Evolutionary conservation across 2,888 invertebrate genomes (phyloP).

Genomic region (Gandaritis pyraliata): DNA sequence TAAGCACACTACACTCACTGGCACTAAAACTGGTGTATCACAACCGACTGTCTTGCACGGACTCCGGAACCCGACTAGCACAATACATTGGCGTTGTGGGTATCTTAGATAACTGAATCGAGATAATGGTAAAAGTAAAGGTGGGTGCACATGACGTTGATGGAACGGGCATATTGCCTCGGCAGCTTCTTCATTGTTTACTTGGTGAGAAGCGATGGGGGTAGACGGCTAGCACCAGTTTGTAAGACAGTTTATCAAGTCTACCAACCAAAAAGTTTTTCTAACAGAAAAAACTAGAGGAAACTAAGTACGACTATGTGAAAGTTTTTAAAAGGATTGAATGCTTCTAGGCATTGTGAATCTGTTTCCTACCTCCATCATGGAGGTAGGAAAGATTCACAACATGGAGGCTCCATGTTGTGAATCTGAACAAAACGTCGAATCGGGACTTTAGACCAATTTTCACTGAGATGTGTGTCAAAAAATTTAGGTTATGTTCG

Average conservation of each 20-base stretch:
- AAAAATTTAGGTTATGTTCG: no score
- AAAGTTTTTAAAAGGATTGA: no score
- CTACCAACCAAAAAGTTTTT: no score
- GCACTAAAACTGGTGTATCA: conserved; percentile 44
- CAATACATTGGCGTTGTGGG: conserved; percentile 55
- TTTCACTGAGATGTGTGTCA: no score
- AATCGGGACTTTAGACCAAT: no score
- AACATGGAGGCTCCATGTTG: no score
- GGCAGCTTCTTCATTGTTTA: conserved; percentile 12
- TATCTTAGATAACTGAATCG: conserved; percentile 73
- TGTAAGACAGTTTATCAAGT: neutral
- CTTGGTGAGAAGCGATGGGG: neutral
- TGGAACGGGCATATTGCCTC: conserved; percentile 35
- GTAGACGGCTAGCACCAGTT: conserved; percentile 8
- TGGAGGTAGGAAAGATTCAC: no score
- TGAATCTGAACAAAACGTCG: no score
- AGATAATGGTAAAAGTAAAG: conserved; percentile 75
- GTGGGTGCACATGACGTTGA: conserved; percentile 54
- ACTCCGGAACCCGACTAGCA: conserved; percentile 62
- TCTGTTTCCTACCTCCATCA: no score
- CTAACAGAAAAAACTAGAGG: no score
- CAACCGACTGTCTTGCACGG: conserved; percentile 63
- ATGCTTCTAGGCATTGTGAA: no score
- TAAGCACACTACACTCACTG: conserved; percentile 47
- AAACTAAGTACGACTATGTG: no score